Evolutionary conservation across 2,888 invertebrate species (phyloP).

Genomic region (Osmoderma eremita): DNA sequence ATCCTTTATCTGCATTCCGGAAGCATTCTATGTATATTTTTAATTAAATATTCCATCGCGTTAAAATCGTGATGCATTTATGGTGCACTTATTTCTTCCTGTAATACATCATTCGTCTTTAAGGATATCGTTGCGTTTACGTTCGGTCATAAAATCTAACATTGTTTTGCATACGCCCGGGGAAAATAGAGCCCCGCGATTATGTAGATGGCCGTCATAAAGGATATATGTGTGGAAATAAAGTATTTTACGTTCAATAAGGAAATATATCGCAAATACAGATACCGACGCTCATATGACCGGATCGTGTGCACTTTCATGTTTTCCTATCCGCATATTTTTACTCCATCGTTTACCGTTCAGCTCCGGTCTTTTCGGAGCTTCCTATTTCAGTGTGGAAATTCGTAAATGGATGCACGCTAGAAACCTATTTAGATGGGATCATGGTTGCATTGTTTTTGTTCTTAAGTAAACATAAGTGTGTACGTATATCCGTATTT

Average conservation of each 20-base stretch:
- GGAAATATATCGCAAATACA: conserved; percentile 23
- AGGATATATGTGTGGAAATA: conserved; percentile 27
- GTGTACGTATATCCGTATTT: too few species aligned
- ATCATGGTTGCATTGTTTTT: too few species aligned
- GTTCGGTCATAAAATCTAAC: conserved; percentile 23
- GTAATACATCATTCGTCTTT: background rate
- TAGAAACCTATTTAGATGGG: too few species aligned
- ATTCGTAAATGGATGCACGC: too few species aligned
- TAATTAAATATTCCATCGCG: too few species aligned
- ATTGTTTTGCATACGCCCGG: conserved; percentile 16
- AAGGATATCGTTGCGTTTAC: background rate
- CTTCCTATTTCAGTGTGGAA: too few species aligned
- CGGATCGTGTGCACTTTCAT: conserved; percentile 16
- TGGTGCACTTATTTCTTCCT: too few species aligned
- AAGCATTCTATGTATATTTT: too few species aligned
- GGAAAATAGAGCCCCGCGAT: conserved; percentile 20
- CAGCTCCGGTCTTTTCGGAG: conserved; percentile 8
- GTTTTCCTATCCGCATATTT: conserved; percentile 11
- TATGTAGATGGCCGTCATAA: conserved; percentile 27
- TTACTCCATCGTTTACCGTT: conserved; percentile 8
- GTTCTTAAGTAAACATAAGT: too few species aligned
- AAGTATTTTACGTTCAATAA: conserved; percentile 33
- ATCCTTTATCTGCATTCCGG: too few species aligned
- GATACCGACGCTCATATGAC: conserved; percentile 21
- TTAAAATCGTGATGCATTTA: too few species aligned